These are phyloP conservation scores for Antennarius striatus DNA, from an alignment of 2,113 vertebrate genomes.

Conservation along the genomic window DNA sequence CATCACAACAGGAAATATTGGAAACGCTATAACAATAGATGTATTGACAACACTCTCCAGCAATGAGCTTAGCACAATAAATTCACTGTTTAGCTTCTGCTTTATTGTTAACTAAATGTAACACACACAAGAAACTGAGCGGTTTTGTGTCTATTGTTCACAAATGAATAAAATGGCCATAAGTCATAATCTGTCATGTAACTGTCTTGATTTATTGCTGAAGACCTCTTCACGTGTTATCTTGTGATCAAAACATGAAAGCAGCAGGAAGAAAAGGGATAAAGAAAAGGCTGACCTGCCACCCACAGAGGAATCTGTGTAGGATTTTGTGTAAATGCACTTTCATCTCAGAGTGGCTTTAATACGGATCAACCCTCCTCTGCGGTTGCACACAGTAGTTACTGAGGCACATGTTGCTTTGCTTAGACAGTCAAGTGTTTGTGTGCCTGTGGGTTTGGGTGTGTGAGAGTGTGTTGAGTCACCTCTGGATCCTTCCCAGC, in stretches of 20 bases:
- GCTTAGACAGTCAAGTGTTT: conserved; percentile 23
- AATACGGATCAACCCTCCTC: not conserved
- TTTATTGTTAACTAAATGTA: not conserved
- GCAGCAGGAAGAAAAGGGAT: conserved; percentile 18
- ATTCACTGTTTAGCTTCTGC: not conserved
- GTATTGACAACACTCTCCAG: not conserved
- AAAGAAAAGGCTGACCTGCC: conserved; percentile 5
- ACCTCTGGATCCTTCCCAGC: conserved; percentile 83
- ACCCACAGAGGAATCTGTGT: conserved; percentile 22
- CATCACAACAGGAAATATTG: too few relatives aligned
- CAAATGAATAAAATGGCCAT: conserved; percentile 27
- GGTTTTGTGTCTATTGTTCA: conserved; percentile 43
- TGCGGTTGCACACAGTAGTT: not conserved
- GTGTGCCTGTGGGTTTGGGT: conserved; percentile 19
- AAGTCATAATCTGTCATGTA: conserved; percentile 30
- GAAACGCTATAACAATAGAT: too few relatives aligned
- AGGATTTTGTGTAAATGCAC: not conserved
- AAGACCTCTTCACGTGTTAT: not conserved
- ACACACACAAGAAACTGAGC: conserved; percentile 4
- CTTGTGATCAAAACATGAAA: not conserved
- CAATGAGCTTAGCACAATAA: too few relatives aligned
- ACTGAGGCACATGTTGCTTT: conserved; percentile 6
- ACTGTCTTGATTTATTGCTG: conserved; percentile 26
- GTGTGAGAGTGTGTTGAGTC: conserved; percentile 34
- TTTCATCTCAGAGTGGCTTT: not conserved